phyloP scores from a whole-genome alignment of 2,797 vertebrate genomes.

The Miichthys miiuy region DNA sequence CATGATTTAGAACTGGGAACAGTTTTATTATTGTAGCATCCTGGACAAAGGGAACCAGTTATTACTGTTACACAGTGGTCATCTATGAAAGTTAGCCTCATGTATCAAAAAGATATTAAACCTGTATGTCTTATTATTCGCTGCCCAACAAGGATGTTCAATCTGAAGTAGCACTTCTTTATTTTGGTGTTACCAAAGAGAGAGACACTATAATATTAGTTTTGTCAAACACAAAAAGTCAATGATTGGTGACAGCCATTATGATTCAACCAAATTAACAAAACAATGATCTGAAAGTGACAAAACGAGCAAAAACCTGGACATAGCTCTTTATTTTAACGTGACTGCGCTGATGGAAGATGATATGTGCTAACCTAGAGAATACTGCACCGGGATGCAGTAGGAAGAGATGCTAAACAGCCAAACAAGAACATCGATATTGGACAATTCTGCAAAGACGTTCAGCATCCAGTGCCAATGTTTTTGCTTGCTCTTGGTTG shows the following conservation, averaged over 20 bases:
- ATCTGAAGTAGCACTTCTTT: neutral
- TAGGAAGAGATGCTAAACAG: neutral
- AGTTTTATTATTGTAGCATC: constrained; percentile 29
- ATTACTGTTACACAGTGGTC: neutral
- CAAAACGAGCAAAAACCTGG: neutral
- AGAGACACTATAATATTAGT: neutral
- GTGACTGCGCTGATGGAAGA: neutral
- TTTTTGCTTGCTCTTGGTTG: neutral
- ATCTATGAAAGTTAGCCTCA: neutral
- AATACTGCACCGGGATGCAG: neutral
- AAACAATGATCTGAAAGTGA: neutral
- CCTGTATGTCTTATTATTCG: neutral
- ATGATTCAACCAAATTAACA: neutral
- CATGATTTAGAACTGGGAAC: constrained; percentile 16
- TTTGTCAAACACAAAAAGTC: neutral
- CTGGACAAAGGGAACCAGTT: constrained; percentile 4
- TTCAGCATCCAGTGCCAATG: neutral
- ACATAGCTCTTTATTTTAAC: neutral
- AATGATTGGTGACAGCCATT: neutral
- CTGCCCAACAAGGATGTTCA: neutral
- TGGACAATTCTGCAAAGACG: neutral
- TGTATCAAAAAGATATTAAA: neutral
- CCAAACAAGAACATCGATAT: neutral
- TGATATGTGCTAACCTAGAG: neutral
- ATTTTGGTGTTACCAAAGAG: neutral